Evolutionary conservation across 2,797 vertebrate genomes (phyloP).

Genomic region (Cryptoprocta ferox): DNA sequence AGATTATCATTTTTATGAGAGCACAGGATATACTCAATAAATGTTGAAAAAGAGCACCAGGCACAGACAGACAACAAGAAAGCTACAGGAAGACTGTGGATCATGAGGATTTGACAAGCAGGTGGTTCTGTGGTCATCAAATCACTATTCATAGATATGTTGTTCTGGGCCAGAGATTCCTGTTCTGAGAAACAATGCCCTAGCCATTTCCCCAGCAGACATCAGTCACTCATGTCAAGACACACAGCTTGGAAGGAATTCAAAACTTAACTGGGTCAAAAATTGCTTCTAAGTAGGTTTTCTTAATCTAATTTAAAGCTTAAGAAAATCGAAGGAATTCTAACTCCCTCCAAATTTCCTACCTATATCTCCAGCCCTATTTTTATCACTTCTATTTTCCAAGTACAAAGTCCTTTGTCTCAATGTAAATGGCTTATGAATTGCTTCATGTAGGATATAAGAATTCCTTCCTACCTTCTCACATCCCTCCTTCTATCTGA

Average conservation of each 20-base stretch:
- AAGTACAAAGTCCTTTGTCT: constrained; percentile 23
- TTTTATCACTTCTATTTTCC: constrained; percentile 55
- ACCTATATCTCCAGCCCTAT: background rate
- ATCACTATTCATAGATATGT: constrained; percentile 57
- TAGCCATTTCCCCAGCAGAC: constrained; percentile 50
- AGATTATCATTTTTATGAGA: constrained; percentile 53
- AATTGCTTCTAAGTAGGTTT: constrained; percentile 66
- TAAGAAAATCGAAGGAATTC: constrained; percentile 56
- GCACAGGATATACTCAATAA: background rate
- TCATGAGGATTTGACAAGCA: constrained; percentile 56
- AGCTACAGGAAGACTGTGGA: background rate
- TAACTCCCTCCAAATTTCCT: background rate
- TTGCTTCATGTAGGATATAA: background rate
- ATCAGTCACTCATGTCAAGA: constrained; percentile 54
- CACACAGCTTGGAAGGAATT: constrained; percentile 53
- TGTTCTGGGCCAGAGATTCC: constrained; percentile 44
- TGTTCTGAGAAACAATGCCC: constrained; percentile 27
- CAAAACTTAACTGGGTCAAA: constrained; percentile 63
- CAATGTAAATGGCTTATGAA: background rate
- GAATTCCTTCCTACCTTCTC: background rate
- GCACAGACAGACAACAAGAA: constrained; percentile 46
- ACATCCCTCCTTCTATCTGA: background rate
- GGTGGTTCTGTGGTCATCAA: constrained; percentile 30
- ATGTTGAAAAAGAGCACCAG: background rate
- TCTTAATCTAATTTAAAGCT: constrained; percentile 61